Evolutionary conservation across 2,797 vertebrate genomes (phyloP).

Genomic region (Potorous gilbertii): DNA sequence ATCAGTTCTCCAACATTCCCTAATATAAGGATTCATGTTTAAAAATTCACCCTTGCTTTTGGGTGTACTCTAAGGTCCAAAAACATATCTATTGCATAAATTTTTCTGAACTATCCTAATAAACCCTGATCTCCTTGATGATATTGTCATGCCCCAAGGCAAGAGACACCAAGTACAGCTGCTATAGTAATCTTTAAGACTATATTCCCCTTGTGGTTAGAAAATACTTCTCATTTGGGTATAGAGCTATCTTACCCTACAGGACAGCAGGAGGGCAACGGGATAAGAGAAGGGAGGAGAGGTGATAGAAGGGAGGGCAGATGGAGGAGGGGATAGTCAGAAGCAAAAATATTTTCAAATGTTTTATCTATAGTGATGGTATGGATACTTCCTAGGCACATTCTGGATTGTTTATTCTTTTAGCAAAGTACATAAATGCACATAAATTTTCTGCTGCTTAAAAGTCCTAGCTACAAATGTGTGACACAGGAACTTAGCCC

Average conservation of each 20-base stretch:
- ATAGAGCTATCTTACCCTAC: no score
- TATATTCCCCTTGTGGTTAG: neutral
- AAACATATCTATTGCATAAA: neutral
- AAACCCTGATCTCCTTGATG: neutral
- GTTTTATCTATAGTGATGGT: slow-evolving; percentile 45
- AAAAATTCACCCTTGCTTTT: neutral
- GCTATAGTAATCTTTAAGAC: neutral
- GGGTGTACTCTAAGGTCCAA: neutral
- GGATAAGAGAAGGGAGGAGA: no score
- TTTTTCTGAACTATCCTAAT: neutral
- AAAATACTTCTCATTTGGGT: neutral
- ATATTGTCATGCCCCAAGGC: neutral
- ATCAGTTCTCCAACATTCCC: neutral
- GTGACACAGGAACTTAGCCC: slow-evolving; percentile 37
- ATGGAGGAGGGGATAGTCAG: no score
- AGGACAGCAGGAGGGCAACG: no score
- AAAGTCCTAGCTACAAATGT: slow-evolving; percentile 45
- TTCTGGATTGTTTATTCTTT: slow-evolving; percentile 61
- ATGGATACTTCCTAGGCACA: slow-evolving; percentile 59
- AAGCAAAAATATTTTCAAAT: slow-evolving; percentile 57
- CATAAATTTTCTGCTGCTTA: slow-evolving; percentile 56
- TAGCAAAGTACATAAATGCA: slow-evolving; percentile 56
- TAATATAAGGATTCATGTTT: neutral
- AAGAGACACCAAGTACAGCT: neutral
- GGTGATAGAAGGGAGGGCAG: no score